Evolutionary conservation across 2,113 vertebrate genomes (phyloP).

Genomic region (Pteropus alecto): DNA sequence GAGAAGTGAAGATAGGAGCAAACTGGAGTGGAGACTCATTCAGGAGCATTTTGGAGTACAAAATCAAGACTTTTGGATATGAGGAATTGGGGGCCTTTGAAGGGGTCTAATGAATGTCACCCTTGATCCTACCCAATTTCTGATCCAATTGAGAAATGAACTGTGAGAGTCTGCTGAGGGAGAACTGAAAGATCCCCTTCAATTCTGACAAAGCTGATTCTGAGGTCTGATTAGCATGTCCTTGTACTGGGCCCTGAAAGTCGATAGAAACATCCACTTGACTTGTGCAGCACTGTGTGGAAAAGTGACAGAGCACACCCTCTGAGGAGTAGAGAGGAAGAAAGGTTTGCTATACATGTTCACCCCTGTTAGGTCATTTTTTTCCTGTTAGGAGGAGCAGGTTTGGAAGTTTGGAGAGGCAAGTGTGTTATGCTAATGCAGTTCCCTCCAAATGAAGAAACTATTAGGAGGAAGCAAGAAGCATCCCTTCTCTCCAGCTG

Average conservation of each 20-base stretch:
- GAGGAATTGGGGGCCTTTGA: not conserved
- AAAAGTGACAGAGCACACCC: not conserved
- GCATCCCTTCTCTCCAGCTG: not conserved
- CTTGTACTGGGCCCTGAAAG: not conserved
- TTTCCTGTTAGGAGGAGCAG: not conserved
- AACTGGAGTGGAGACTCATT: not conserved
- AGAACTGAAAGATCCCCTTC: not conserved
- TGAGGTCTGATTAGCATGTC: not conserved
- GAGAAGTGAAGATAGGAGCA: not conserved
- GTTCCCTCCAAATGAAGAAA: not conserved
- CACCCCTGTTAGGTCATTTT: not conserved
- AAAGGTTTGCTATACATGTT: fast-evolving
- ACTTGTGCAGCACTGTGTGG: no score
- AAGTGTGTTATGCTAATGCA: not conserved
- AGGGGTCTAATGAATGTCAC: not conserved
- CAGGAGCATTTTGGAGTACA: not conserved
- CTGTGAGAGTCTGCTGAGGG: not conserved
- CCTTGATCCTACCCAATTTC: not conserved
- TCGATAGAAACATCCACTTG: no score
- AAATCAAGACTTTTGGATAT: not conserved
- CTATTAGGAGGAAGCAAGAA: not conserved
- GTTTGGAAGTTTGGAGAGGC: not conserved
- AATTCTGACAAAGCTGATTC: not conserved
- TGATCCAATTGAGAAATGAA: not conserved
- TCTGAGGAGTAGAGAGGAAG: no score